phyloP scores from a whole-genome alignment of 2,113 vertebrate genomes.

The Prinia subflava region DNA sequence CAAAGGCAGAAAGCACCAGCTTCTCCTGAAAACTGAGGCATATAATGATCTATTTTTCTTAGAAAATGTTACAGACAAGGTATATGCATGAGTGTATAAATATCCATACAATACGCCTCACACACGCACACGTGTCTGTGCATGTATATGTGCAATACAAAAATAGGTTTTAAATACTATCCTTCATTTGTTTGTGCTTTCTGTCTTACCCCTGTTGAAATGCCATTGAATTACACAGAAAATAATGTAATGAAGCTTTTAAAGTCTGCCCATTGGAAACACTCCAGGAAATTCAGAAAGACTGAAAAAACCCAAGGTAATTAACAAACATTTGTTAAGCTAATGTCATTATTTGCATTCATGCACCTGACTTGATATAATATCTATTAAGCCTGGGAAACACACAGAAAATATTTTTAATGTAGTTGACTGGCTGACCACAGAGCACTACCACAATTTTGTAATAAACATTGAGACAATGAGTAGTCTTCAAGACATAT shows the following conservation, averaged over 20 bases:
- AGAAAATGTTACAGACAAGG: neutral
- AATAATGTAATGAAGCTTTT: neutral
- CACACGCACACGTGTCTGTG: fast-evolving
- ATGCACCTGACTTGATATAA: neutral
- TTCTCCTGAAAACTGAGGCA: neutral
- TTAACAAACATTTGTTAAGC: neutral
- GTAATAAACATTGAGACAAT: neutral
- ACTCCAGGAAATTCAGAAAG: neutral
- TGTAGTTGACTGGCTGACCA: neutral
- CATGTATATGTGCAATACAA: neutral
- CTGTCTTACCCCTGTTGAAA: neutral
- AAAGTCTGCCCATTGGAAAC: neutral
- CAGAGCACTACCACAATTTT: neutral
- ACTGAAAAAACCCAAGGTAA: neutral
- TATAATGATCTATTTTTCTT: neutral
- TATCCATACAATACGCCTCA: neutral
- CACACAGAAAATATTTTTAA: neutral
- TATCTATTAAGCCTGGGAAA: neutral
- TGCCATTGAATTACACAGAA: neutral
- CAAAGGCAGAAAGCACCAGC: neutral
- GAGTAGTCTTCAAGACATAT: neutral
- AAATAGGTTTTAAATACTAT: neutral
- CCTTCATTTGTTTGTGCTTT: neutral
- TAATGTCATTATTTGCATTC: neutral
- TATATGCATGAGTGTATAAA: neutral